Evolutionary conservation across 2,797 vertebrate species (phyloP).

Genomic region (Falco columbarius): DNA sequence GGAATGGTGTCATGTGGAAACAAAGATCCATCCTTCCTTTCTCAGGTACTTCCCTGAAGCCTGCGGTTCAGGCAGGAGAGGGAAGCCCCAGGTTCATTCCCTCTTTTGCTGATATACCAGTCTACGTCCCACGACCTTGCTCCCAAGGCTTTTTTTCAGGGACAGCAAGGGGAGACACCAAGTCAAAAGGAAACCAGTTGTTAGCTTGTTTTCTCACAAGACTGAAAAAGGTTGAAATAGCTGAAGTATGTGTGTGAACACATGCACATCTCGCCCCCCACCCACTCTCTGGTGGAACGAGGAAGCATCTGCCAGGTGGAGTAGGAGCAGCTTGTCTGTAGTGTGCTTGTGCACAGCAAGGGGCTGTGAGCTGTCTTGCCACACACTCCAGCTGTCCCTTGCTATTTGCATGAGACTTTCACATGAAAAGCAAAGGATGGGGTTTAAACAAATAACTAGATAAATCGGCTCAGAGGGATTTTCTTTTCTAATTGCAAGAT

Average conservation of each 20-base stretch:
- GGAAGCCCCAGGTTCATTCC: background rate
- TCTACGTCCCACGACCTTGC: background rate
- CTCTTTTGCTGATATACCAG: background rate
- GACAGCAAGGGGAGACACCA: background rate
- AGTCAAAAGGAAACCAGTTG: background rate
- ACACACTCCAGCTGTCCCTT: conserved; percentile 19
- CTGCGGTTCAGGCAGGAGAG: background rate
- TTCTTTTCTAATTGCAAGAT: conserved; percentile 8
- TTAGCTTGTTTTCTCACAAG: conserved; percentile 3
- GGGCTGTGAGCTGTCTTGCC: conserved; percentile 11
- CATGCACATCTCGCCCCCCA: background rate
- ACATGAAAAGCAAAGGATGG: conserved; percentile 11
- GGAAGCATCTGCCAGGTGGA: conserved; percentile 49
- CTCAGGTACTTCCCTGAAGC: background rate
- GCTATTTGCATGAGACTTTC: conserved; percentile 29
- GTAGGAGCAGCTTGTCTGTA: conserved; percentile 43
- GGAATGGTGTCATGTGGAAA: background rate
- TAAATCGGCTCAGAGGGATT: background rate
- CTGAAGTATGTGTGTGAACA: background rate
- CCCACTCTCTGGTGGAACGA: background rate
- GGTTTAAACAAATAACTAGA: conserved; percentile 30
- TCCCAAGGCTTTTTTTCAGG: background rate
- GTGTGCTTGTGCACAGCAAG: conserved; percentile 40
- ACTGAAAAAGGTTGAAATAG: background rate
- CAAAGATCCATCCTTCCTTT: background rate